phyloP scores from a whole-genome alignment of 1,140 invertebrate species.

The Neocloeon triangulifer region DNA sequence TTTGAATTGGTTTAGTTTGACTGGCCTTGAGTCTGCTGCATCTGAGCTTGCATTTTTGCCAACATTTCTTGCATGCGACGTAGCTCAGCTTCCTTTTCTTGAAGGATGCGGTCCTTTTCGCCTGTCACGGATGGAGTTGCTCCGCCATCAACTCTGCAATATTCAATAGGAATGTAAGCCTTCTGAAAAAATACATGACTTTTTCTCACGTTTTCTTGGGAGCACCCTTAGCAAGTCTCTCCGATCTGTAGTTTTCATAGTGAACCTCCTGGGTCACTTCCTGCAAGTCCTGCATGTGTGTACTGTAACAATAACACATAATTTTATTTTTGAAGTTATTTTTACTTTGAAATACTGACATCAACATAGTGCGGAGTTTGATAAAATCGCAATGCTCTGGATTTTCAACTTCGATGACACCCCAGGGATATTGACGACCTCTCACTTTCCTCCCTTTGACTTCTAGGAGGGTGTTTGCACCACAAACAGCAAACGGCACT shows the following conservation, averaged over 20 bases:
- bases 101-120: conserved; percentile 62
- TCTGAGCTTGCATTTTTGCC: conserved; percentile 82
- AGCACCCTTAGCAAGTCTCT: conserved; percentile 58
- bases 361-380: conserved; percentile 91
- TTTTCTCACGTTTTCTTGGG: conserved; percentile 39
- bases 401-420: conserved; percentile 98
- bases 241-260: conserved; percentile 89
- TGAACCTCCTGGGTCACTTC: conserved; percentile 90
- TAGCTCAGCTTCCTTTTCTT: conserved; percentile 77
- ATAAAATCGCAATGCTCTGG: conserved; percentile 98
- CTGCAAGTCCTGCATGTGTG: conserved; percentile 90
- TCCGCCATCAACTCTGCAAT: neutral
- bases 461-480: conserved; percentile 79
- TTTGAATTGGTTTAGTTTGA: too few relatives aligned
- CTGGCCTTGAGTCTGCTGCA: too few relatives aligned
- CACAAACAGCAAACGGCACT: conserved; percentile 97
- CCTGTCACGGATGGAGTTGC: conserved; percentile 19
- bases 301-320: conserved; percentile 35
- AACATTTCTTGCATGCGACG: conserved; percentile 88
- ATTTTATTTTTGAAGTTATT: neutral
- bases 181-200: neutral
- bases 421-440: conserved; percentile 93
- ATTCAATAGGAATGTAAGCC: too few relatives aligned
- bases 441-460: conserved; percentile 72
- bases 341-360: conserved; percentile 25